Conservation (phyloP, 2,113 vertebrate genomes). For the Erinaceus europaeus region DNA sequence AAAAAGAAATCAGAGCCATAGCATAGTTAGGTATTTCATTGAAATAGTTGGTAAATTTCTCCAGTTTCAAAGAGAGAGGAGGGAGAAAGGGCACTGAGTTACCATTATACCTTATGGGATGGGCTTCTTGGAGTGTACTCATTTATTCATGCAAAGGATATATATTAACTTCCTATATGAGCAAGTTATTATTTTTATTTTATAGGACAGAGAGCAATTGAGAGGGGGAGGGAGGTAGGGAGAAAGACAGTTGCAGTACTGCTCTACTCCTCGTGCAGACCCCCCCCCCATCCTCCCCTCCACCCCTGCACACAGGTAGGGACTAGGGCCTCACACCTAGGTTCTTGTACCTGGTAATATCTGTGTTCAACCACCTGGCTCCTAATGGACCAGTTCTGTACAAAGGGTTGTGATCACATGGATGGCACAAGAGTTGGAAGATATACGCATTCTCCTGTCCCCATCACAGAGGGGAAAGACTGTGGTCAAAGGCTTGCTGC, state of each 20-base stretch:
- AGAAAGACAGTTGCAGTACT: no score
- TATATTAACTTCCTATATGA: not conserved
- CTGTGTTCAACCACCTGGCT: no score
- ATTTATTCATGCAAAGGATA: not conserved
- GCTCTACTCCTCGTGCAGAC: no score
- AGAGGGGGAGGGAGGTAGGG: no score
- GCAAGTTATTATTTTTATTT: no score
- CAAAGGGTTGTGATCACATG: not conserved
- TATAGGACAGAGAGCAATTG: no score
- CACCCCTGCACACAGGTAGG: no score
- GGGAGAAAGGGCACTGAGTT: not conserved
- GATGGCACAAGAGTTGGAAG: not conserved
- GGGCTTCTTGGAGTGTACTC: conserved; percentile 12
- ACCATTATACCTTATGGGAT: not conserved
- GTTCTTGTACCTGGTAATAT: no score
- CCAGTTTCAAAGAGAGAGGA: not conserved
- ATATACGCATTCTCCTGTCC: not conserved
- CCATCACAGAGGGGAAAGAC: not conserved
- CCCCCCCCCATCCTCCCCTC: no score
- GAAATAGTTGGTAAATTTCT: not conserved
- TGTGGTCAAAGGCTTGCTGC: not conserved
- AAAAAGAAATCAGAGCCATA: not conserved
- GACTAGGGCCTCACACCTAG: no score
- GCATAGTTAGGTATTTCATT: not conserved
- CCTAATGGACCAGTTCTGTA: not conserved